Evolutionary conservation across 2,888 invertebrate species (phyloP).

Genomic region (Xanthia icteritia): DNA sequence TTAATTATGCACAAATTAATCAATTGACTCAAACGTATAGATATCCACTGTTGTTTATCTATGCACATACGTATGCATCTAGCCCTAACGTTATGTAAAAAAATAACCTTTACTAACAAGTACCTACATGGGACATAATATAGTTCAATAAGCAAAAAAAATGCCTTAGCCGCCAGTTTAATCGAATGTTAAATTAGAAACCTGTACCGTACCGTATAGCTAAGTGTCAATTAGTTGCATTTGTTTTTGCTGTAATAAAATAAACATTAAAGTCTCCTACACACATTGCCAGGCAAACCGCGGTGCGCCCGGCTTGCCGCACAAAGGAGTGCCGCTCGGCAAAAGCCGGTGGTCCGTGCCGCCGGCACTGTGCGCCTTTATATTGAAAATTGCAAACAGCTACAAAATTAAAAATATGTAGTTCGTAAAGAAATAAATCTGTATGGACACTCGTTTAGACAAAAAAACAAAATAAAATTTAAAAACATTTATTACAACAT

Average conservation of each 20-base stretch:
- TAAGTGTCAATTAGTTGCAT: slow-evolving; percentile 1
- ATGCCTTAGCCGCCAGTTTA: background rate
- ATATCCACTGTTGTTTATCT: background rate
- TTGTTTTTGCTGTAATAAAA: slow-evolving; percentile 20
- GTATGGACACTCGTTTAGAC: background rate
- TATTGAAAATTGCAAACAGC: slow-evolving; percentile 4
- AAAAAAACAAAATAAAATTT: slow-evolving; percentile 4
- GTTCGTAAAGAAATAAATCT: background rate
- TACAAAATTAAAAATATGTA: background rate
- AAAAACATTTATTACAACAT: slow-evolving; percentile 44
- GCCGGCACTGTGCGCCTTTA: background rate
- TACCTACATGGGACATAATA: background rate
- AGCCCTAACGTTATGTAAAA: background rate
- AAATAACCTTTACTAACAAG: background rate
- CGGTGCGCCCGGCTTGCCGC: no score
- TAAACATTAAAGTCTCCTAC: background rate
- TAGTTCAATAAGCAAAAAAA: background rate
- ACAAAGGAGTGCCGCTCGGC: no score
- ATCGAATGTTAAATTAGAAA: background rate
- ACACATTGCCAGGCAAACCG: no score
- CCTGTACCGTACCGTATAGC: background rate
- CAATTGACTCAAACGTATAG: background rate
- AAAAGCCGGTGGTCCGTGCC: no score
- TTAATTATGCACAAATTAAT: slow-evolving; percentile 22
- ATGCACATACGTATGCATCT: background rate